Percentiles rank a stretch among this genome's conserved stretches.
phyloP scores from a whole-genome alignment of 35 echinoderm and acorn worm genomes.

The Ophiothrix spiculata region DNA sequence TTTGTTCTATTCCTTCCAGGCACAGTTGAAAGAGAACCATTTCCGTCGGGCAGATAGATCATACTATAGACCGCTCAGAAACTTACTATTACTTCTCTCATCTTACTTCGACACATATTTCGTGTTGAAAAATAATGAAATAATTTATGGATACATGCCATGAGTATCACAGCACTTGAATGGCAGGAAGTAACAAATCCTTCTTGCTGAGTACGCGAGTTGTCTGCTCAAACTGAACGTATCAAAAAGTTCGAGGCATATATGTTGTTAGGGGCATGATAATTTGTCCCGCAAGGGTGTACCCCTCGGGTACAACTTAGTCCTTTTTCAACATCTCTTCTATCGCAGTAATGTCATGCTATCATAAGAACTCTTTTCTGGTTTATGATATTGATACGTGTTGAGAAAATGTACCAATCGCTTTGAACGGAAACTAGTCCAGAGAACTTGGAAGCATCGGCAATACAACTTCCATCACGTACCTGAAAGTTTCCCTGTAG shows the following conservation, averaged over 20 bases:
- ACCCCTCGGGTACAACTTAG: neutral
- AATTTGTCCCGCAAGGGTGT: neutral
- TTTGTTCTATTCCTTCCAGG: neutral
- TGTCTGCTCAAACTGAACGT: neutral
- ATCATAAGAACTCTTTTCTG: neutral
- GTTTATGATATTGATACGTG: neutral
- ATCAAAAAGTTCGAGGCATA: neutral
- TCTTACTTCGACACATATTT: too few species aligned
- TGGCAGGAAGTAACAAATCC: too few species aligned
- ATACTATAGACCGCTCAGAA: neutral
- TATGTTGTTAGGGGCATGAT: neutral
- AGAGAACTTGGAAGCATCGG: neutral
- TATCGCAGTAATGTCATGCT: neutral
- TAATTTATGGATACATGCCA: too few species aligned
- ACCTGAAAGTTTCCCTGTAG: slow-evolving; percentile 1
- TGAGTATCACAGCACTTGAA: too few species aligned
- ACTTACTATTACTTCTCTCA: too few species aligned
- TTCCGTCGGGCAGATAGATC: slow-evolving; percentile 10
- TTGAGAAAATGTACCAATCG: neutral
- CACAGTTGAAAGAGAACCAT: slow-evolving; percentile 1
- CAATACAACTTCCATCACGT: neutral
- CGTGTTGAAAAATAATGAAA: too few species aligned
- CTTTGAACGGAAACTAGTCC: neutral
- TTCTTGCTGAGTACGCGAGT: neutral
- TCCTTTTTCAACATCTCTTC: neutral